Base-by-base conservation (phyloP, 1,140 invertebrate species). In the Notospermus geniculatus region DNA sequence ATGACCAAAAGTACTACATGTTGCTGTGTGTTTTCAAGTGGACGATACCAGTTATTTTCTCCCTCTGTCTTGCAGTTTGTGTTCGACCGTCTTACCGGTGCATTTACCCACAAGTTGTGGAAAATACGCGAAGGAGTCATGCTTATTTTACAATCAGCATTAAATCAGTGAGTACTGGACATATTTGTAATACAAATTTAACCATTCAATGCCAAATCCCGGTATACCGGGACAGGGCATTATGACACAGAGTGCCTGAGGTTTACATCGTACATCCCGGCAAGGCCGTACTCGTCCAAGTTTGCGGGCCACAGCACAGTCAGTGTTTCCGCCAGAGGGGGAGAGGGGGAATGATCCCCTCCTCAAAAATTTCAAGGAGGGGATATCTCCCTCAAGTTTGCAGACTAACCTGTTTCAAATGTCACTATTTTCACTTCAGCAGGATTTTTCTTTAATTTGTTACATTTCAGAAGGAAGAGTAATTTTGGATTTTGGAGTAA, bases 111-210 rank as follows among this genome's bases (percentile, higher is more conserved):
- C 77, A 93, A 93, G 82, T 91, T 93, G 78, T 88, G 89, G 67
- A 91, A 91, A 84, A 88, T 94, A 63, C 81, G 91, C 64, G 91
- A 94, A 80, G 91, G 92, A 78, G 87, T 90, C 25, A 82, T 92
- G 46, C 83, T 89, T 64, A 88, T 89, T 69, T 84, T 93, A 55
- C 86, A 91, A 43, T 88, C 89, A 57, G 88, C 89, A 25, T 83
- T 96, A 50, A 90, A 93, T 75, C 90, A 90, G 87, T 93, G 82
- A 86, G 87, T 82, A 53, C 1, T 54, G 13, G 46, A 9, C n/a
- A 23, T 27, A 11, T 43, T 43, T 43, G 11, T 43, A 13, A 13
- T 43, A 43, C 19, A 19, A 11, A 13, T 19, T 13, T 13, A 43
- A 43, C 39, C 19, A 43, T 11, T 43, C 19, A 43, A 11, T 43